Evolutionary conservation across 2,888 invertebrate species (phyloP), one percentile per base, ranked within the genome.

Genomic region (Yponomeuta plumbellus): DNA sequence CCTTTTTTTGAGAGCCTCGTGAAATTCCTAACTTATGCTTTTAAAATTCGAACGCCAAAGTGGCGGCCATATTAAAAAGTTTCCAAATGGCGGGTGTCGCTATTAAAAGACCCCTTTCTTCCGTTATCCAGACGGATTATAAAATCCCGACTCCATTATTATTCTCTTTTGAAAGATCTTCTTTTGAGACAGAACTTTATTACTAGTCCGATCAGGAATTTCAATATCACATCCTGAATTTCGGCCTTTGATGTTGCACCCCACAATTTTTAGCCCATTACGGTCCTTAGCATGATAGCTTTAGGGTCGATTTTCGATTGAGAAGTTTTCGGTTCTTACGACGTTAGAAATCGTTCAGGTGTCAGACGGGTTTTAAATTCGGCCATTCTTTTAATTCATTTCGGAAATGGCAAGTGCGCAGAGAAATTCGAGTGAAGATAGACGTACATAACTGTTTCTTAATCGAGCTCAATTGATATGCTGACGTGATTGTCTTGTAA

Each of bases 161-260:
- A 83, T 79, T 86, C 86, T 84, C 86, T 87, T 87, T 86, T 13
- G 44, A 52, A 52, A 52, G 85, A 86, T 83, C 61, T 85, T 83
- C 77, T 78, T 78, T 81, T 83, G 85, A 82, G 85, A 86, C 79
- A 80, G 81, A 78, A 86, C 81, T 89, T 90, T 88, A 89, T 89
- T 90, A 80, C 88, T 88, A 89, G 87, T 88, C 89, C 80, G 87
- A 89, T 88, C 89, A 86, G 88, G 88, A 86, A 86, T 87, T 87
- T 86, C 88, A 86, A 88, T 89, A 84, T 86, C 81, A 85, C 86
- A 88, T 90, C 90, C 90, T 88, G 87, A 83, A 82, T 81, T 65
- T 74, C 75, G 58, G 68, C 78, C 89, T 90, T 90, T 89, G 89
- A 90, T 84, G 85, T 88, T 82, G 80, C 77, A 78, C 81, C 71